Conservation (phyloP, 2,888 invertebrate species). For the Drosophila prostipennis region DNA sequence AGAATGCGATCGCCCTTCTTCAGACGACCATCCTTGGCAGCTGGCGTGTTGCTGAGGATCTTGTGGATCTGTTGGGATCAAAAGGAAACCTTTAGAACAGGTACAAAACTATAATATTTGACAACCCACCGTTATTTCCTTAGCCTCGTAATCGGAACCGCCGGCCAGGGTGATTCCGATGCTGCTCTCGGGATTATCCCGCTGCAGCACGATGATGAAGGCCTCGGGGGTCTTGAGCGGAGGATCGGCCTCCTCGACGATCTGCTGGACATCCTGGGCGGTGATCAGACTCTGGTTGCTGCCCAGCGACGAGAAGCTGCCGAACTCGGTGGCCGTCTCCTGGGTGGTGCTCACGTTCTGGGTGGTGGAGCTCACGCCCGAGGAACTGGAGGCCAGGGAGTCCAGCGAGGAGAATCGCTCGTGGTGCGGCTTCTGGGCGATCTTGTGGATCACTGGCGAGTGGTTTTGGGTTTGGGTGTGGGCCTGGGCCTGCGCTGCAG, state of each 20-base stretch:
- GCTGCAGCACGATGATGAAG: slow-evolving; percentile 88
- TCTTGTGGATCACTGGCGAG: slow-evolving; percentile 34
- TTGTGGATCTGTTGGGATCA: slow-evolving; percentile 89
- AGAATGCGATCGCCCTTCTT: slow-evolving; percentile 94
- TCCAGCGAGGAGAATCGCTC: slow-evolving; percentile 84
- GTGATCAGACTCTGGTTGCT: slow-evolving; percentile 84
- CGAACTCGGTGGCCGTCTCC: slow-evolving; percentile 84
- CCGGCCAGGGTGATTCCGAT: slow-evolving; percentile 95
- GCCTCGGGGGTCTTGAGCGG: slow-evolving; percentile 87
- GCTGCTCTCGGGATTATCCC: slow-evolving; percentile 89
- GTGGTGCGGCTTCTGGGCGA: slow-evolving; percentile 74
- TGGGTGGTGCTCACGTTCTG: slow-evolving; percentile 83
- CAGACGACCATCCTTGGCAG: slow-evolving; percentile 93
- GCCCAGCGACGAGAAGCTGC: slow-evolving; percentile 84
- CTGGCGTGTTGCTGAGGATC: slow-evolving; percentile 93
- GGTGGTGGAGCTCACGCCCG: slow-evolving; percentile 83
- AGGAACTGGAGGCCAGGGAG: slow-evolving; percentile 84
- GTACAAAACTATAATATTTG: accelerated
- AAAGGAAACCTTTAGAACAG: background rate
- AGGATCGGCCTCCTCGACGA: slow-evolving; percentile 88
- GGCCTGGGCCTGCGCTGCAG: slow-evolving; percentile 40
- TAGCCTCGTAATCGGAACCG: slow-evolving; percentile 95
- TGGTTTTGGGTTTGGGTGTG: slow-evolving; percentile 39
- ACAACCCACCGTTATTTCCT: slow-evolving; percentile 92
- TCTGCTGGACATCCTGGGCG: slow-evolving; percentile 86